Evolutionary conservation across 2,797 vertebrate species (phyloP).

Genomic region (Paguma larvata): DNA sequence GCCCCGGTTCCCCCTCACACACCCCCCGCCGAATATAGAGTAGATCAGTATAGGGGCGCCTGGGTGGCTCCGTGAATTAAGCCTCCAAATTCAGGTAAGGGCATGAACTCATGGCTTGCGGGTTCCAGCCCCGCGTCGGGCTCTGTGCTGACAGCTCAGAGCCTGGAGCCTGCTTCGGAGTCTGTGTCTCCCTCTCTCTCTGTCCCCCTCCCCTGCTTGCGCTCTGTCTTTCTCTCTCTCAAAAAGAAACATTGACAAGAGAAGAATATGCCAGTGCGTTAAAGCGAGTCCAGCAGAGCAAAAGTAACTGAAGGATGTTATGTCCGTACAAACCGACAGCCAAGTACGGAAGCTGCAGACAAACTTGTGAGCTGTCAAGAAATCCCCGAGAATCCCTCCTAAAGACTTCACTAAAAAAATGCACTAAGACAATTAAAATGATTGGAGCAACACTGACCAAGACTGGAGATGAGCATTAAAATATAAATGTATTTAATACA

Average conservation of each 20-base stretch:
- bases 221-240: too few species aligned
- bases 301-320: background rate
- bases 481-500: background rate
- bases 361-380: background rate
- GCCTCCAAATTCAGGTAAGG: too few species aligned
- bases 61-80: too few species aligned
- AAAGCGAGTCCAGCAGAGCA: slow-evolving; percentile 29
- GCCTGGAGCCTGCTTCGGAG: too few species aligned
- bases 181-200: too few species aligned
- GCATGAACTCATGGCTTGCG: too few species aligned
- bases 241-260: too few species aligned
- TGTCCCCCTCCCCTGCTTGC: too few species aligned
- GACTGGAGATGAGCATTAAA: background rate
- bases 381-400: background rate
- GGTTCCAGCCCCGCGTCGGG: too few species aligned
- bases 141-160: too few species aligned
- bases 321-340: background rate
- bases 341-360: background rate
- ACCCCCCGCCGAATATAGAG: background rate
- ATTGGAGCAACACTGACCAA: background rate
- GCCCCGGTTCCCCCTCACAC: too few species aligned
- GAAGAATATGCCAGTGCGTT: background rate
- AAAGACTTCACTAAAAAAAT: background rate
- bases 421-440: background rate
- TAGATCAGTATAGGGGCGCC: background rate